Percentiles rank a stretch among this genome's conserved stretches.
phyloP scores from a whole-genome alignment of 2,113 vertebrate species.

The Nothoprocta perdicaria region DNA sequence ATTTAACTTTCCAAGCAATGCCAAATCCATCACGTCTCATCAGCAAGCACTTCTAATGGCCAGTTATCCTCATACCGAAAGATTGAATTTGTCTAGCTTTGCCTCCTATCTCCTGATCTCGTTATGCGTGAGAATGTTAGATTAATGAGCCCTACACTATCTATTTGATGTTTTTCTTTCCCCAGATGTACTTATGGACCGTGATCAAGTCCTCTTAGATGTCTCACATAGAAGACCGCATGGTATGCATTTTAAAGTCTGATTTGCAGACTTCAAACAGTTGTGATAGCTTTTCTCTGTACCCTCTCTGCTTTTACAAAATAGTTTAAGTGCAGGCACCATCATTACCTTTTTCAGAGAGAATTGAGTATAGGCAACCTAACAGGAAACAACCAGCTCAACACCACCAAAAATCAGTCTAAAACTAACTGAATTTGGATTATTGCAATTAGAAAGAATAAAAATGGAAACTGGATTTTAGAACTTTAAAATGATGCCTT shows the following conservation, averaged over 20 bases:
- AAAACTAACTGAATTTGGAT: neutral
- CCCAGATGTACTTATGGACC: neutral
- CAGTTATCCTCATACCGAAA: neutral
- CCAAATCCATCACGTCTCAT: neutral
- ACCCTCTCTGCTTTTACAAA: neutral
- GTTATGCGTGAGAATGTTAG: neutral
- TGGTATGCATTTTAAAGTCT: neutral
- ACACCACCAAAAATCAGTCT: neutral
- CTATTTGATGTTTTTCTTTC: constrained; percentile 12
- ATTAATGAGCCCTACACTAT: constrained; percentile 15
- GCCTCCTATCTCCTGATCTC: constrained; percentile 33
- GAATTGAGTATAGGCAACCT: neutral
- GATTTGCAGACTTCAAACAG: neutral
- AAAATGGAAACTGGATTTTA: neutral
- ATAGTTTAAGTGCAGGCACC: neutral
- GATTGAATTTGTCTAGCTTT: constrained; percentile 18
- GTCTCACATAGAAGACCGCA: neutral
- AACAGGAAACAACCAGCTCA: neutral
- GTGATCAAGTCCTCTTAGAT: neutral
- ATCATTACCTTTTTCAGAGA: neutral
- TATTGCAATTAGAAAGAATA: neutral
- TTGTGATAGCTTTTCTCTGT: neutral
- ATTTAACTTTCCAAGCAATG: neutral
- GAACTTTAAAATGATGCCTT: neutral
- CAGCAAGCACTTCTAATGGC: neutral